phyloP scores from a whole-genome alignment of 2,888 invertebrate genomes.

The Platerodrilus igneus region DNA sequence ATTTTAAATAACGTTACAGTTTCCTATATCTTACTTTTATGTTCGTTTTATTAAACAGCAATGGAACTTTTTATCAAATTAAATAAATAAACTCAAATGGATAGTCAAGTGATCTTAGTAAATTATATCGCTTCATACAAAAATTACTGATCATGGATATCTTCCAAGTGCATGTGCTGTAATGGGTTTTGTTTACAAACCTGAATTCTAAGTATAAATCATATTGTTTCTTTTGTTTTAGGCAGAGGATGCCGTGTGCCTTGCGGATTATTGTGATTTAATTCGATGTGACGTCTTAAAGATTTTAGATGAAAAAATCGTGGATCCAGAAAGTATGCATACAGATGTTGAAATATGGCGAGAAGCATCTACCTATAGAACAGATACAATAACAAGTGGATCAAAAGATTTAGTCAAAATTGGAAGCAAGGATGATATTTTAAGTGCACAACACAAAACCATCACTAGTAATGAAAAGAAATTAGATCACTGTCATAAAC shows the following conservation, averaged over 20 bases:
- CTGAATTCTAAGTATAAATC: background rate
- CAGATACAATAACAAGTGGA: conserved; percentile 53
- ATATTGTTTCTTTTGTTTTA: conserved; percentile 42
- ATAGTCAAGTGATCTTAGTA: no score
- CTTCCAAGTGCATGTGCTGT: no score
- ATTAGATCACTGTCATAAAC: conserved; percentile 41
- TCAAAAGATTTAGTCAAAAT: conserved; percentile 46
- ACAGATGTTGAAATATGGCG: conserved; percentile 84
- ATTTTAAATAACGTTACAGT: no score
- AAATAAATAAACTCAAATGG: no score
- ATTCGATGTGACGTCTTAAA: conserved; percentile 89
- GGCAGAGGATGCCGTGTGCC: conserved; percentile 89
- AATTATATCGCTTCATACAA: no score
- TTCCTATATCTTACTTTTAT: no score
- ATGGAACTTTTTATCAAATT: no score
- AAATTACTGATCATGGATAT: no score
- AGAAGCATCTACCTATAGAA: conserved; percentile 66
- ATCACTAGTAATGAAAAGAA: conserved; percentile 20
- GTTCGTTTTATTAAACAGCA: no score
- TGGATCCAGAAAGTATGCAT: conserved; percentile 60
- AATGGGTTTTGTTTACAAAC: no score
- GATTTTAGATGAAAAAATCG: conserved; percentile 65
- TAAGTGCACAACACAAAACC: conserved; percentile 14
- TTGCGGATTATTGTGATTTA: conserved; percentile 93
- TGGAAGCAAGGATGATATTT: conserved; percentile 37